These are phyloP conservation scores for Fregetta grallaria DNA, from an alignment of 2,113 vertebrate species.

Conservation along the genomic window DNA sequence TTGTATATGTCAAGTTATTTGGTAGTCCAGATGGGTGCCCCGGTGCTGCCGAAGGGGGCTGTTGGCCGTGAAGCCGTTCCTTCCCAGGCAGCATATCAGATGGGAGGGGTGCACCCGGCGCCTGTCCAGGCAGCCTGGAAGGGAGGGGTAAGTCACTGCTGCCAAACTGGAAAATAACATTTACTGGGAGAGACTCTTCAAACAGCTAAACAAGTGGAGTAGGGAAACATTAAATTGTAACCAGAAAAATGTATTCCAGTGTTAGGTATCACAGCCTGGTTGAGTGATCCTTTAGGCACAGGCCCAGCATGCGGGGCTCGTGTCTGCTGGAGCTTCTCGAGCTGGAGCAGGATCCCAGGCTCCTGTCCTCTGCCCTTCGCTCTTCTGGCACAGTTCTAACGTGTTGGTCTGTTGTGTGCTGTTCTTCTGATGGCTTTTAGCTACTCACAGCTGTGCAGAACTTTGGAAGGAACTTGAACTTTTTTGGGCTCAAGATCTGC, in stretches of 20 bases:
- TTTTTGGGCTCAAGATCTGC: not conserved
- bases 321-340: not conserved
- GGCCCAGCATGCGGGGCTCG: rapidly evolving
- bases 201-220: not conserved
- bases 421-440: not conserved
- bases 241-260: not conserved
- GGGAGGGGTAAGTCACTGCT: not conserved
- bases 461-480: not conserved
- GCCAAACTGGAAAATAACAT: not conserved
- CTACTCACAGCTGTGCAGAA: not conserved
- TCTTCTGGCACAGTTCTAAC: not conserved
- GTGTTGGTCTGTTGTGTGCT: not conserved
- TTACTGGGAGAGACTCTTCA: not conserved
- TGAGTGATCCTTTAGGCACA: not conserved
- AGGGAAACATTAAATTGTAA: not conserved
- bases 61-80: not conserved
- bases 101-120: not conserved
- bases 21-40: not conserved
- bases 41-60: rapidly evolving
- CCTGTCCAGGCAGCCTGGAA: not conserved
- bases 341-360: not conserved
- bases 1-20: not conserved
- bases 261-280: not conserved
- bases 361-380: not conserved
- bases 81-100: rapidly evolving